Conservation (phyloP, 2,797 vertebrate species). For the Takifugu ocellatus region DNA sequence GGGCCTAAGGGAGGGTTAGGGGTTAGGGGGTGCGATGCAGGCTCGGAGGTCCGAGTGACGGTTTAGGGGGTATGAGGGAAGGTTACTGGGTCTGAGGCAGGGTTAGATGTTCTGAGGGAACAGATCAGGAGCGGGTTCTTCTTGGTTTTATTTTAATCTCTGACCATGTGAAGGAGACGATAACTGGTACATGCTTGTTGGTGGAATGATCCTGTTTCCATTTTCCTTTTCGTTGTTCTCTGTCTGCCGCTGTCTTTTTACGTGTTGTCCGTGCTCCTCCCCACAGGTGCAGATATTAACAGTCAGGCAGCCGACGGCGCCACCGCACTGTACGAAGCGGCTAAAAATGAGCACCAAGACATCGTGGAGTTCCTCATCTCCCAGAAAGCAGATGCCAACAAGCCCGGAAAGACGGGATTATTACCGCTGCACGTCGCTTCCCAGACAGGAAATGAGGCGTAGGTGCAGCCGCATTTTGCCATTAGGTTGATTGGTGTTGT, state of each 20-base stretch:
- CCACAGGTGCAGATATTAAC: constrained; percentile 87
- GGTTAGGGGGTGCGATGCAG: too few species aligned
- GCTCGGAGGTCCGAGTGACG: too few species aligned
- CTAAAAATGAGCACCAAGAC: constrained; percentile 84
- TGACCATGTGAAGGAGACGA: too few species aligned
- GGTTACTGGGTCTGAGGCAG: too few species aligned
- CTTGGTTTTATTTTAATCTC: too few species aligned
- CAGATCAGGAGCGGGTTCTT: too few species aligned
- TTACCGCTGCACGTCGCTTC: constrained; percentile 89
- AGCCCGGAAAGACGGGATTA: constrained; percentile 82
- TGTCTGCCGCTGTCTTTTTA: not conserved
- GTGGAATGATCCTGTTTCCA: too few species aligned
- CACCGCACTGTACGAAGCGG: constrained; percentile 88
- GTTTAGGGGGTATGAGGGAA: too few species aligned
- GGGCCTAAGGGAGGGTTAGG: too few species aligned
- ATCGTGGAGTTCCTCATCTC: constrained; percentile 85
- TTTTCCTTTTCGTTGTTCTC: too few species aligned
- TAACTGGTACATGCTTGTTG: too few species aligned
- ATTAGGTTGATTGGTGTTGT: not conserved
- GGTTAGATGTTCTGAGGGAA: too few species aligned
- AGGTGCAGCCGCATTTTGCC: constrained; percentile 16
- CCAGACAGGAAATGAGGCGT: constrained; percentile 83
- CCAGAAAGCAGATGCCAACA: constrained; percentile 89
- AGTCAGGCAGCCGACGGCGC: constrained; percentile 87
- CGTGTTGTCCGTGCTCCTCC: not conserved